Base-by-base conservation (phyloP, 2,113 vertebrate genomes). In the Lepidothrix coronata region DNA sequence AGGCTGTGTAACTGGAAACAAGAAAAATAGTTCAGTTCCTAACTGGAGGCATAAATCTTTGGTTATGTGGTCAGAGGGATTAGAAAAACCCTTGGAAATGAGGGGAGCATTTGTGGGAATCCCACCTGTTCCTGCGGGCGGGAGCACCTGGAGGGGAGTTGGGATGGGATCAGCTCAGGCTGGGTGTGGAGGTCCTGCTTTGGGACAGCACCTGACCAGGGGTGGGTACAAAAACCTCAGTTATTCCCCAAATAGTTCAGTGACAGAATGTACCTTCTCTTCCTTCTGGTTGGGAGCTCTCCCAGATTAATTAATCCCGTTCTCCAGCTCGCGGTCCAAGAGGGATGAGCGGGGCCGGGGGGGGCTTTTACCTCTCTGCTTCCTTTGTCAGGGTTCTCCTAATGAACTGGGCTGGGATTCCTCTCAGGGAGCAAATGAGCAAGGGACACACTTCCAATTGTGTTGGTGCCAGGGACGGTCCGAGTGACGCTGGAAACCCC, bases 1-100 rank as follows among this genome's bases (percentile, higher is more conserved):
- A 33, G 66, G 13, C 19, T 20, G 72, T 22, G 72, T 48, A 74
- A 77, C 57, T 94, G 63, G 51, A 67, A 95, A 57, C 35, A 81
- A 62, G 46, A 77, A 41, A 67, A 76, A 22, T 2, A 67, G 25
- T 79, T 92, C 3, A 0, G 16, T 46, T 61, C 0, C 27, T 67
- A 55, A 89, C 71, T 71, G 63, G 72, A 77, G 79, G 31, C 55
- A 35, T 77, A 74, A 95, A 44, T 71, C 54, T 91, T 76, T 48
- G 92, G 75, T 86, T 73, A 24, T 80, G 92, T 80, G 96, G 88
- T 88, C 74, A 66, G 72, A 85, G 62, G 81, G 70, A 31, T 54
- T 68, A 73, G 78, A 79, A 76, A 39, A 96, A 55, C 58, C 43
- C 23, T 75, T 82, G 89, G 84, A 82, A 62, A 57, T 37, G 74